Percentiles rank a stretch among this genome's conserved stretches.
Conservation (phyloP, 2,888 invertebrate genomes). For the Chrysolina americana region DNA sequence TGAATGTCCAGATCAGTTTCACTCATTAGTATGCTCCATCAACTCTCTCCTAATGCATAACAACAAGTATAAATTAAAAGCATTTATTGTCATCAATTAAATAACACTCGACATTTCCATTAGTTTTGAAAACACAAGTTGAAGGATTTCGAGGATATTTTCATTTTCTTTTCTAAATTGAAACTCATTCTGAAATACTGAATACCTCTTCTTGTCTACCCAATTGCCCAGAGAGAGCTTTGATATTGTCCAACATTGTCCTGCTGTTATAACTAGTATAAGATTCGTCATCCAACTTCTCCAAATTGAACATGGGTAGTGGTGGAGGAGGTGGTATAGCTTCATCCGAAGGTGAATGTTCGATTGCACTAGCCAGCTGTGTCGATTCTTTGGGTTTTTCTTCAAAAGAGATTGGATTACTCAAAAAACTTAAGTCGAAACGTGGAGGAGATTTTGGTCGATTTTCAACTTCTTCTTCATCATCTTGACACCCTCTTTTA, state of each 20-base stretch:
- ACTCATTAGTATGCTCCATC: no score
- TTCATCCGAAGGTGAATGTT: not conserved
- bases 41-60: no score
- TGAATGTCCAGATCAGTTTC: no score
- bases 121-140: no score
- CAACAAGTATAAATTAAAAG: no score
- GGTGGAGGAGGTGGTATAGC: slow-evolving; percentile 41
- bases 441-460: slow-evolving; percentile 39
- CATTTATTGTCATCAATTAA: no score
- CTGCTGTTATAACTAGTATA: slow-evolving; percentile 25
- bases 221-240: slow-evolving; percentile 52
- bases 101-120: no score
- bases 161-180: no score
- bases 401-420: not conserved
- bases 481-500: slow-evolving; percentile 51
- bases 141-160: no score
- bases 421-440: slow-evolving; percentile 46
- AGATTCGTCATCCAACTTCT: slow-evolving; percentile 23
- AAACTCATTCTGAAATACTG: slow-evolving; percentile 37
- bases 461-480: slow-evolving; percentile 39
- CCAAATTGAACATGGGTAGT: slow-evolving; percentile 33
- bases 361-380: not conserved
- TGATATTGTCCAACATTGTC: slow-evolving; percentile 54
- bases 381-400: not conserved
- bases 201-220: slow-evolving; percentile 52